Evolutionary conservation across 2,888 invertebrate genomes (phyloP).

Genomic region (Liopterus haemorrhoidalis): DNA sequence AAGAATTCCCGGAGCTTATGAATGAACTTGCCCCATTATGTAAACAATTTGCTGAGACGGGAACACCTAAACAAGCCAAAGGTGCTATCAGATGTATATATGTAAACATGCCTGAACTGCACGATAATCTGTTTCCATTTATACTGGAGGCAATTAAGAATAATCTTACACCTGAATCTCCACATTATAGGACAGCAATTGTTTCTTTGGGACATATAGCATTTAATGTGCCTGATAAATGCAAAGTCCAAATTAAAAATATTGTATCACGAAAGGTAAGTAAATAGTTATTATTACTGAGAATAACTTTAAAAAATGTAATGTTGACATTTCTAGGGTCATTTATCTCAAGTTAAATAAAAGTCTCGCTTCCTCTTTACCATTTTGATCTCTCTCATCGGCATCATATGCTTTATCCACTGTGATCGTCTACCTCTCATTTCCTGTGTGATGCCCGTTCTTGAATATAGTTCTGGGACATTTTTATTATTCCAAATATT

Average conservation of each 20-base stretch:
- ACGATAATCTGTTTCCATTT: conserved; percentile 73
- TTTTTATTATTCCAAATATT: no score
- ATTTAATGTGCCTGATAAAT: conserved; percentile 82
- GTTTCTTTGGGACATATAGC: conserved; percentile 94
- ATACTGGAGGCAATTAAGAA: conserved; percentile 74
- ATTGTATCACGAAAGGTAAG: conserved; percentile 83
- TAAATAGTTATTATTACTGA: no score
- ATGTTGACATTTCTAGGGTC: no score
- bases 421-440: no score
- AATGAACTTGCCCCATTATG: conserved; percentile 78
- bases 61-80: conserved; percentile 93
- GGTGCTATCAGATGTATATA: conserved; percentile 90
- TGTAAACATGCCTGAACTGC: conserved; percentile 68
- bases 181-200: conserved; percentile 86
- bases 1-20: conserved; percentile 69
- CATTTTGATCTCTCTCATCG: no score
- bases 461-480: no score
- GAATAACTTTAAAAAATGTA: no score
- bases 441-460: no score
- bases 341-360: no score
- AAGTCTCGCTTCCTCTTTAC: no score
- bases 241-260: conserved; percentile 85
- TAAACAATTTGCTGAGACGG: conserved; percentile 80
- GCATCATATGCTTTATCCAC: no score
- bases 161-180: conserved; percentile 67